phyloP scores from a whole-genome alignment of 2,888 invertebrate species.

The Sturmia bella region DNA sequence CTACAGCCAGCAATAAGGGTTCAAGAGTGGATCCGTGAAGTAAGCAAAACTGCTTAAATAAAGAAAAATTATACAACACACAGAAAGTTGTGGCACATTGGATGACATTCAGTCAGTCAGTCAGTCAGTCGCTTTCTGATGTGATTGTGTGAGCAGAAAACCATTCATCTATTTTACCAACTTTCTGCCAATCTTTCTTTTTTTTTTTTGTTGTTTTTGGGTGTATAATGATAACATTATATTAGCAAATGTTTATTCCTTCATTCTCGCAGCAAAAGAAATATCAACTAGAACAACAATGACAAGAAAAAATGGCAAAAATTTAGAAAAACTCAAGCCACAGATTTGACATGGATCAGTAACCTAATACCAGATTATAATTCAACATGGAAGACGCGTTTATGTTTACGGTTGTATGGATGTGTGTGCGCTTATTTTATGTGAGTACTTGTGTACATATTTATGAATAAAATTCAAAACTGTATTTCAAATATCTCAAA shows the following conservation, averaged over 20 bases:
- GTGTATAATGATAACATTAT: conserved; percentile 63
- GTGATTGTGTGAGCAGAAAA: neutral
- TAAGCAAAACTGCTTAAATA: conserved; percentile 49
- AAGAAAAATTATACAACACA: conserved; percentile 17
- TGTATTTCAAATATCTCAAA: conserved; percentile 54
- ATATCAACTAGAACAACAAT: conserved; percentile 54
- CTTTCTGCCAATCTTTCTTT: conserved; percentile 26
- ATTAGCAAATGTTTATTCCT: conserved; percentile 52
- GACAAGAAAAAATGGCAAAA: conserved; percentile 63
- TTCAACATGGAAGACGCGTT: conserved; percentile 77
- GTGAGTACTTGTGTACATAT: conserved; percentile 21
- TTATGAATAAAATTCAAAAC: conserved; percentile 51
- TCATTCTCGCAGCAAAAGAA: conserved; percentile 11
- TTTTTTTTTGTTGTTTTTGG: conserved; percentile 46
- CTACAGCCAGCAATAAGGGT: conserved; percentile 11
- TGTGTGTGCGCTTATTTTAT: neutral
- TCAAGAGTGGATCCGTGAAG: conserved; percentile 24
- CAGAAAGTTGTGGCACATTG: conserved; percentile 46
- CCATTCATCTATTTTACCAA: conserved; percentile 38
- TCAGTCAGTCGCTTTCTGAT: conserved; percentile 42
- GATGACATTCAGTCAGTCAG: conserved; percentile 63
- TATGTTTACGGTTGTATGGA: conserved; percentile 10
- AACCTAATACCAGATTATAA: conserved; percentile 82
- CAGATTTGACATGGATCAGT: conserved; percentile 82
- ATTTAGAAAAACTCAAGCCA: conserved; percentile 76